These are phyloP conservation scores for Lycia hirtaria DNA, from an alignment of 2,888 invertebrate species.

Conservation along the genomic window DNA sequence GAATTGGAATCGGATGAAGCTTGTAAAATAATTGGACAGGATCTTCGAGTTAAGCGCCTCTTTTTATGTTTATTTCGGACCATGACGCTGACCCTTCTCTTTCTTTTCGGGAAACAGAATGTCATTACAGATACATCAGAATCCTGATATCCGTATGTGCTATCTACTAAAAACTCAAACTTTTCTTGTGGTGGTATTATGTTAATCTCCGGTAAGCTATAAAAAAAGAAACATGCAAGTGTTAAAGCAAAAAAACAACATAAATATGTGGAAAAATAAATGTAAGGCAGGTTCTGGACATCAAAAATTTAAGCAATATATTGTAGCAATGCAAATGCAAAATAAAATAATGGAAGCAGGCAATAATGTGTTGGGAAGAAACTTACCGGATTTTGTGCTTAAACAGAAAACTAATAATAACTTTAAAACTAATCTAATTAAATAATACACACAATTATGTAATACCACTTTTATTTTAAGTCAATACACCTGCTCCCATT, in stretches of 20 bases:
- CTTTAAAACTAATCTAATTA: conserved; percentile 8
- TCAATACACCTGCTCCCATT: conserved; percentile 46
- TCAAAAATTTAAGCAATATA: conserved; percentile 14
- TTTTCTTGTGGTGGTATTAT: conserved; percentile 47
- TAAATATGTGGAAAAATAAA: neutral
- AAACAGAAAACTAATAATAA: neutral
- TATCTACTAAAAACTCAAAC: conserved; percentile 58
- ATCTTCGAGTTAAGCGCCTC: conserved; percentile 46
- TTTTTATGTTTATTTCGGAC: conserved; percentile 33
- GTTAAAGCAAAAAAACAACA: conserved; percentile 25
- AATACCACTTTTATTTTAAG: conserved; percentile 36
- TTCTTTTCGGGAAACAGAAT: conserved; percentile 49
- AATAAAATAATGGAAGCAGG: conserved; percentile 73
- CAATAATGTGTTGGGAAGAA: conserved; percentile 34
- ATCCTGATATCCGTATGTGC: conserved; percentile 72
- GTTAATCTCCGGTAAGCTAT: conserved; percentile 53
- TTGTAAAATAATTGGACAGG: conserved; percentile 44
- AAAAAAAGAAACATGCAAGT: conserved; percentile 41
- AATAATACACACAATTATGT: conserved; percentile 35
- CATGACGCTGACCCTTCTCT: conserved; percentile 49
- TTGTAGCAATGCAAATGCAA: conserved; percentile 50
- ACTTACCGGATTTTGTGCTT: conserved; percentile 15
- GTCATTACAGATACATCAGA: conserved; percentile 63
- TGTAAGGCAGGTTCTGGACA: conserved; percentile 26
- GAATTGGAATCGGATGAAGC: conserved; percentile 62